Base-by-base conservation (phyloP, 1,140 invertebrate genomes). In the Akabosia matsudoensis region DNA sequence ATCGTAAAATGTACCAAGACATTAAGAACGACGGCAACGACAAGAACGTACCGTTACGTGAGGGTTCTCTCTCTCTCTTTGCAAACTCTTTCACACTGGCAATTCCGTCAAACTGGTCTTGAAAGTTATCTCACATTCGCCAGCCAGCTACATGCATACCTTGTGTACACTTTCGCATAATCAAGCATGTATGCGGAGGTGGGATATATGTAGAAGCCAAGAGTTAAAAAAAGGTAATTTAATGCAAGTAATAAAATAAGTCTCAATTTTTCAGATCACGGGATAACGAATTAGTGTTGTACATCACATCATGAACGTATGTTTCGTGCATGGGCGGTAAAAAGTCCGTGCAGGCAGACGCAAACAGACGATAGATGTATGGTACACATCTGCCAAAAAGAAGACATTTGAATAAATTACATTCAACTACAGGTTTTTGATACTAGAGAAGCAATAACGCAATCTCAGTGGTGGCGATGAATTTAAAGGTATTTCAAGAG, bases 181-280 rank as follows among this genome's bases (percentile, higher is more conserved):
- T n/a, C n/a, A n/a, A n/a, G n/a, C n/a, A n/a, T n/a, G n/a, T n/a
- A n/a, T n/a, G n/a, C n/a, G n/a, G n/a, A n/a, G n/a, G n/a, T n/a
- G n/a, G n/a, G n/a, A n/a, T n/a, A n/a, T n/a, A n/a, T n/a, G n/a
- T n/a, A n/a, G n/a, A n/a, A n/a, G n/a, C n/a, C n/a, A n/a, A n/a
- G n/a, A n/a, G n/a, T n/a, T n/a, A n/a, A n/a, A n/a, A n/a, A n/a
- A 67, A 67, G 61, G 61, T 67, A 67, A 67, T 67, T 67, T 67
- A 67, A 67, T 67, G 61, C 24, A 67, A 31, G 61, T 67, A 67
- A 67, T 67, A 67, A 67, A 67, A 67, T 67, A 67, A 67, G 61
- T 67, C 61, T 67, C 61, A 67, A 67, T 67, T 67, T 67, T 67
- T 67, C 61, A 67, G 61, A 67, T 67, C 61, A 30, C 30, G 24